Evolutionary conservation across 2,113 vertebrate species (phyloP), one percentile per base, ranked within the genome.

Genomic region (Sinosuthora webbiana): DNA sequence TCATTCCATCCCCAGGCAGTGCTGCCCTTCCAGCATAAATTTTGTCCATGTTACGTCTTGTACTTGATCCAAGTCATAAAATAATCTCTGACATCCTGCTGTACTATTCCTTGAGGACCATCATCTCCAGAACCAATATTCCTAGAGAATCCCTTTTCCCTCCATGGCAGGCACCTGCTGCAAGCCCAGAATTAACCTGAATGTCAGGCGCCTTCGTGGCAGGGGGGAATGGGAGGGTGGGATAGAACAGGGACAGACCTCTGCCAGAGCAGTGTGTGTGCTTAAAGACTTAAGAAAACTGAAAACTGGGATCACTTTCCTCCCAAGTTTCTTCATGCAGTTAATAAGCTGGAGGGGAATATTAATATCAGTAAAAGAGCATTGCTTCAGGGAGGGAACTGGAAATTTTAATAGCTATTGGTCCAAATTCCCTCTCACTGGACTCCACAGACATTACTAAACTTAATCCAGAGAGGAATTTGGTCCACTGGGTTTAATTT

Each of bases 391-490:
- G 82, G 63, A 90, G 15, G 16, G 10, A 93, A 76, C 23, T 90
- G 80, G 60, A 92, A 94, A 85, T 85, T 57, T 89, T 95, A 79
- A 90, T 84, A 85, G 52, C 47, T 94, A 55, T 67, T 76, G 71
- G 88, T 88, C 84, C 83, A 89, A 78, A 83, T 88, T 91, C 55
- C 75, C 69, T 88, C 86, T 96, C 67, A 62, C 65, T 12, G 81
- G 76, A 89, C 67, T 90, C 63, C 57, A 69, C 50, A 89, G 86
- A 63, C 52, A 80, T 89, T 94, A 85, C 75, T 85, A 70, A 90
- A 91, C 65, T 90, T 91, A 92, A 89, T 95, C 71, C 88, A 76
- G 62, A 68, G 70, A 87, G 92, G 82, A 94, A 94, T 94, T 84
- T 71, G 57, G 77, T 79, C 83, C 47, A 50, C 64, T 74, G 92